These are phyloP conservation scores for Okapia johnstoni DNA, from an alignment of 2,113 vertebrate species.

Conservation along the genomic window DNA sequence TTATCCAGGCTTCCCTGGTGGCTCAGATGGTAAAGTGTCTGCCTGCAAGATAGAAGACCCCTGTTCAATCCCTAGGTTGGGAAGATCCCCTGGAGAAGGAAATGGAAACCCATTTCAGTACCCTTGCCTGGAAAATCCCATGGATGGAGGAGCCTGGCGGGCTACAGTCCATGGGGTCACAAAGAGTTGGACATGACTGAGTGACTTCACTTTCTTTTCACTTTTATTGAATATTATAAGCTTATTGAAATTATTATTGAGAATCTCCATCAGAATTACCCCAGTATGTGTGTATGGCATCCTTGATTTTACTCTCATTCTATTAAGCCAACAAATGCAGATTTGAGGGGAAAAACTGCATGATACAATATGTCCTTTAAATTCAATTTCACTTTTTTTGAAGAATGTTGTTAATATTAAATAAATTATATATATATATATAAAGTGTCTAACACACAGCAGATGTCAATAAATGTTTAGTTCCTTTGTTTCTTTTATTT, in stretches of 20 bases:
- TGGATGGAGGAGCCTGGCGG: background rate
- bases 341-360: background rate
- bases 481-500: background rate
- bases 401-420: background rate
- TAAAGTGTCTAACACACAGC: background rate
- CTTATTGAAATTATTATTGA: background rate
- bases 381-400: background rate
- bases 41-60: background rate
- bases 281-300: background rate
- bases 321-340: background rate
- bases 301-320: background rate
- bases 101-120: background rate
- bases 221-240: background rate
- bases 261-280: background rate
- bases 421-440: background rate
- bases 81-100: background rate
- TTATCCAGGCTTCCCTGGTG: background rate
- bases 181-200: accelerated
- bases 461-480: background rate
- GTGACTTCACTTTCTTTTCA: background rate
- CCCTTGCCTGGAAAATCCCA: background rate
- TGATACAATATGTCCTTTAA: background rate
- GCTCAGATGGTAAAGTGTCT: background rate
- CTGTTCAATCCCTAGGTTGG: accelerated
- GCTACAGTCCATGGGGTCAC: accelerated